Percentiles rank a stretch among this genome's conserved stretches.
These are phyloP conservation scores for Patiria pectinifera DNA, from an alignment of 53 echinoderm and acorn worm species.

Conservation along the genomic window DNA sequence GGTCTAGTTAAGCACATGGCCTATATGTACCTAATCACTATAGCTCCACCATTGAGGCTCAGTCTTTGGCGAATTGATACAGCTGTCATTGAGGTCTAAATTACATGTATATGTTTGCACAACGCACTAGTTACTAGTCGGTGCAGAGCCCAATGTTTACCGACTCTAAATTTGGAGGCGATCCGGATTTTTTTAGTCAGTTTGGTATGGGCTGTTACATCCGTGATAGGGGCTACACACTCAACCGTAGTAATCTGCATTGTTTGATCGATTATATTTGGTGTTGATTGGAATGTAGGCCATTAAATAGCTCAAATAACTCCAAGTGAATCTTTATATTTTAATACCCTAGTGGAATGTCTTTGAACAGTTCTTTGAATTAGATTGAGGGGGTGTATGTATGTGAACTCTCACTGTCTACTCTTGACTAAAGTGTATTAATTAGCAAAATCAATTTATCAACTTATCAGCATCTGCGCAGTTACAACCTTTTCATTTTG, in stretches of 20 bases:
- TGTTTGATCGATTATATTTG: background rate
- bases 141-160: conserved; percentile 25
- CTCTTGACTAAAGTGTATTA: background rate
- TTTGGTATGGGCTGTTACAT: background rate
- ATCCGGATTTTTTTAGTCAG: background rate
- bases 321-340: background rate
- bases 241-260: background rate
- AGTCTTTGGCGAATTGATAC: conserved; percentile 24
- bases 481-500: too few species aligned
- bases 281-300: conserved; percentile 8
- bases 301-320: background rate
- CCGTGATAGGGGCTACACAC: background rate
- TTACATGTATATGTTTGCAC: conserved; percentile 18
- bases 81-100: conserved; percentile 20
- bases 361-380: background rate
- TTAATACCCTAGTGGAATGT: background rate
- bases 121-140: background rate
- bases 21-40: background rate
- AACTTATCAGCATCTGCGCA: too few species aligned
- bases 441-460: too few species aligned
- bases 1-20: background rate
- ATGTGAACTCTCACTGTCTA: background rate
- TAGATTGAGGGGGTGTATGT: background rate
- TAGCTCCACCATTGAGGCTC: background rate
- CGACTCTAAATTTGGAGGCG: conserved; percentile 20